These are phyloP conservation scores for Drosophila lacicola DNA, from an alignment of 2,888 invertebrate species.

Conservation along the genomic window DNA sequence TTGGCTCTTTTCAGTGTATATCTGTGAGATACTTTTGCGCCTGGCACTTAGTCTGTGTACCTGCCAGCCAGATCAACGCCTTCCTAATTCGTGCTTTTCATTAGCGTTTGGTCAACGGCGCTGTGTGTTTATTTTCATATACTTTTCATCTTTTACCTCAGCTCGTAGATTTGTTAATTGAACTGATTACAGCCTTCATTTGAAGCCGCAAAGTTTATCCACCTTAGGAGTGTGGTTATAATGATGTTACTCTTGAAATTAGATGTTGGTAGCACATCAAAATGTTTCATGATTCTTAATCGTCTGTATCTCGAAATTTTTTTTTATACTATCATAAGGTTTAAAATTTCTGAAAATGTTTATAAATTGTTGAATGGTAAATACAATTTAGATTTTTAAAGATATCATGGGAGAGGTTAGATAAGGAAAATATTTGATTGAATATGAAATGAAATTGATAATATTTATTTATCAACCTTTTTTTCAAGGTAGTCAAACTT, in stretches of 20 bases:
- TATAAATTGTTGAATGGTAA: too few species aligned
- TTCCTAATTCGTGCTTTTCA: conserved; percentile 49
- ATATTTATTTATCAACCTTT: too few species aligned
- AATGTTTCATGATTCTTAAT: too few species aligned
- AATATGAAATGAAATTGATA: too few species aligned
- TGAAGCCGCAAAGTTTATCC: conserved; percentile 53
- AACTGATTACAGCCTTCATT: conserved; percentile 57
- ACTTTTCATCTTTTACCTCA: conserved; percentile 12
- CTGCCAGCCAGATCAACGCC: conserved; percentile 4
- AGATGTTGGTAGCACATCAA: too few species aligned
- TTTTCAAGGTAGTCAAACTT: too few species aligned
- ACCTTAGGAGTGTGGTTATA: conserved; percentile 40
- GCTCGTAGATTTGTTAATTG: conserved; percentile 48
- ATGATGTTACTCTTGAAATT: background rate
- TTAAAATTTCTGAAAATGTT: too few species aligned
- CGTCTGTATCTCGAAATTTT: too few species aligned
- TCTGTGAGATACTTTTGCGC: conserved; percentile 31
- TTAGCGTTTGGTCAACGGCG: conserved; percentile 58
- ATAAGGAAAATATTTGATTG: too few species aligned
- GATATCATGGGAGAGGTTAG: too few species aligned
- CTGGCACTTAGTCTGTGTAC: background rate
- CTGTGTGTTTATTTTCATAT: conserved; percentile 23
- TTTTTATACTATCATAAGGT: too few species aligned
- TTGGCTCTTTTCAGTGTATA: conserved; percentile 4
- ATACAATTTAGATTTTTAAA: too few species aligned